Evolutionary conservation across 1,140 invertebrate genomes (phyloP).

Genomic region (Bradynema listronoti): DNA sequence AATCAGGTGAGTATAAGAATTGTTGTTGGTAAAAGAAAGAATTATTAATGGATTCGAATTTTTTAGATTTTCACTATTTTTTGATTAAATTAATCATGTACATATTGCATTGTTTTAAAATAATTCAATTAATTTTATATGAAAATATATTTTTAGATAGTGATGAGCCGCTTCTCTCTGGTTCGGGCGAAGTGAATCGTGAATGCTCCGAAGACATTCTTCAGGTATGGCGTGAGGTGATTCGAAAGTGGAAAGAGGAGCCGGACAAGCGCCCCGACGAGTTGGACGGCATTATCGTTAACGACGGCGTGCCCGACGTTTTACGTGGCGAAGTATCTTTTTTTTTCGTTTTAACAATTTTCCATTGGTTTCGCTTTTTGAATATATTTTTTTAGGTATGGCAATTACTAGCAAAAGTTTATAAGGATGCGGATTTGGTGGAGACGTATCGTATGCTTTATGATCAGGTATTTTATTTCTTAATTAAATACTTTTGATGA

Average conservation of each 20-base stretch:
- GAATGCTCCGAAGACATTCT: slow-evolving; percentile 86
- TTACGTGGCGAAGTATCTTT: slow-evolving; percentile 73
- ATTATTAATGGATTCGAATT: slow-evolving; percentile 19
- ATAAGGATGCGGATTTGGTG: slow-evolving; percentile 68
- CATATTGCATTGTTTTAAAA: not conserved
- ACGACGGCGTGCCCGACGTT: slow-evolving; percentile 81
- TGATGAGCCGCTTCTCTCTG: slow-evolving; percentile 89
- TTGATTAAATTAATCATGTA: too few species aligned
- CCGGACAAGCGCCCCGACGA: slow-evolving; percentile 66
- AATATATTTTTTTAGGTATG: slow-evolving; percentile 65
- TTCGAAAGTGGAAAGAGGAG: slow-evolving; percentile 70
- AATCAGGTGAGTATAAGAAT: slow-evolving; percentile 65
- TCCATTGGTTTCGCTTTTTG: not conserved
- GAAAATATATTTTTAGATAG: slow-evolving; percentile 63
- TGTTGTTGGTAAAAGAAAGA: slow-evolving; percentile 11
- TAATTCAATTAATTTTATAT: too few species aligned
- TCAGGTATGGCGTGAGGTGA: slow-evolving; percentile 80
- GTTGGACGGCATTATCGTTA: slow-evolving; percentile 71
- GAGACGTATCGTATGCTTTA: slow-evolving; percentile 41
- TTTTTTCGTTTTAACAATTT: not conserved
- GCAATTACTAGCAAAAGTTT: slow-evolving; percentile 81
- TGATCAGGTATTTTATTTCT: slow-evolving; percentile 31
- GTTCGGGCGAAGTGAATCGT: slow-evolving; percentile 88
- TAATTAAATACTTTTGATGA: too few species aligned
- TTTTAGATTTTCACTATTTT: too few species aligned